Evolutionary conservation across 2,888 invertebrate genomes (phyloP).

Genomic region (Ptilodon capucinus): DNA sequence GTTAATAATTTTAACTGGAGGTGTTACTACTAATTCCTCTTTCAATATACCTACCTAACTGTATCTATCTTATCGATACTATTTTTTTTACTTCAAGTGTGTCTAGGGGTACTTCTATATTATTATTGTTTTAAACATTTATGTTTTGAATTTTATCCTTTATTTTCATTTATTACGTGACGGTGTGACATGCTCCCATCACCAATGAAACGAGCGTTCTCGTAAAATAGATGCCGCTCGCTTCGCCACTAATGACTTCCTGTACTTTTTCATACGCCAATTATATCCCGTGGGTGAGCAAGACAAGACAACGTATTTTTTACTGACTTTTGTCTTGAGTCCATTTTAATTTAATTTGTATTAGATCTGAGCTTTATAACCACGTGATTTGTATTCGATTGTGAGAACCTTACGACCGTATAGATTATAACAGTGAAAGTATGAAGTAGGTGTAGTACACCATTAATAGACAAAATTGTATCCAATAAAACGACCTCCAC

Average conservation of each 20-base stretch:
- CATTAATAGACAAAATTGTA: too few species aligned
- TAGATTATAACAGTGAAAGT: too few species aligned
- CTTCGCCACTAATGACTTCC: slow-evolving; percentile 79
- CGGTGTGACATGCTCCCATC: slow-evolving; percentile 54
- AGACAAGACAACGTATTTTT: slow-evolving; percentile 56
- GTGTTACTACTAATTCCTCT: too few species aligned
- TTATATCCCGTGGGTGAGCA: slow-evolving; percentile 74
- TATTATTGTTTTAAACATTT: not conserved
- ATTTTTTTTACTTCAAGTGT: too few species aligned
- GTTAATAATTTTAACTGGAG: too few species aligned
- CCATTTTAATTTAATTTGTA: slow-evolving; percentile 45
- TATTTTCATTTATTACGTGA: slow-evolving; percentile 11
- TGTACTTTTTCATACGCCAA: slow-evolving; percentile 76
- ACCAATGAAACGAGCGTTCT: slow-evolving; percentile 47
- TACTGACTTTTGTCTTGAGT: slow-evolving; percentile 38
- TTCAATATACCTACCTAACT: too few species aligned
- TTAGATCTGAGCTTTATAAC: slow-evolving; percentile 10
- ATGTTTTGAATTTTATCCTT: not conserved
- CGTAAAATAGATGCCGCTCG: slow-evolving; percentile 73
- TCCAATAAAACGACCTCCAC: too few species aligned
- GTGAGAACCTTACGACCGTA: slow-evolving; percentile 3
- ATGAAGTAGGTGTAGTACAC: too few species aligned
- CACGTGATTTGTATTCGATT: slow-evolving; percentile 11
- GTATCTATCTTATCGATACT: too few species aligned
- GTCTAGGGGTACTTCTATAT: too few species aligned